Evolutionary conservation across 1,140 invertebrate genomes (phyloP), one percentile per base, ranked within the genome.

Genomic region (Agraylea sexmaculata): DNA sequence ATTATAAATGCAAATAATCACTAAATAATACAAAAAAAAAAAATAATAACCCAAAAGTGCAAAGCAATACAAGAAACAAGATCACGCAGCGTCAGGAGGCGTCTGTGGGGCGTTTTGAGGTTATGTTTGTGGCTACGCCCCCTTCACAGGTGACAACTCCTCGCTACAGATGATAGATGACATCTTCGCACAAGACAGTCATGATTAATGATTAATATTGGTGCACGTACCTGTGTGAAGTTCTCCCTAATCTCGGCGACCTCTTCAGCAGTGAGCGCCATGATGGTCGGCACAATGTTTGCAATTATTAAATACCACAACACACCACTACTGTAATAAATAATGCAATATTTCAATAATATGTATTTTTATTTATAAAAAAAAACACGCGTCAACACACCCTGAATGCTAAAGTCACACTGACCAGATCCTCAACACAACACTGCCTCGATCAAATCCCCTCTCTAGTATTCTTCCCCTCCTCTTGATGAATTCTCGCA

Each of bases 231-330:
- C 62, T 65, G 63, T 39, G 59, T 46, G 49, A 68, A 68, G 40
- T 65, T 60, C 51, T 68, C 65, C 46, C 53, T 55, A 53, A 68
- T 68, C 50, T 68, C 65, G 20, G 53, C 36, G 36, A 54, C 53
- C 51, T 68, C 65, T 40, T 68, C 65, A 19, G 64, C 61, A 30
- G 65, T 68, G 51, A 68, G 57, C 57, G 65, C 59, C 45, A 47
- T 46, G 41, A 23, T n/a, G 37, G 18, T 38, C 8, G 18, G 34
- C 39, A 37, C 8, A n/a, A 40, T 13, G 29, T 31, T 32, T 39
- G 13, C 10, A 22, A 33, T 13, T 10, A 15, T 11, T 39, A 12
- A 29, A 4, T 13, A 38, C 42, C 2, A 23, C 12, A 12, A 15
- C 21, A 15, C 18, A 3, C 2, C 17, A 22, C 34, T 8, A 23